Base-by-base conservation (phyloP, 30 jellyfish, hydroid and myxozoan species). In the Hydra vulgaris region DNA sequence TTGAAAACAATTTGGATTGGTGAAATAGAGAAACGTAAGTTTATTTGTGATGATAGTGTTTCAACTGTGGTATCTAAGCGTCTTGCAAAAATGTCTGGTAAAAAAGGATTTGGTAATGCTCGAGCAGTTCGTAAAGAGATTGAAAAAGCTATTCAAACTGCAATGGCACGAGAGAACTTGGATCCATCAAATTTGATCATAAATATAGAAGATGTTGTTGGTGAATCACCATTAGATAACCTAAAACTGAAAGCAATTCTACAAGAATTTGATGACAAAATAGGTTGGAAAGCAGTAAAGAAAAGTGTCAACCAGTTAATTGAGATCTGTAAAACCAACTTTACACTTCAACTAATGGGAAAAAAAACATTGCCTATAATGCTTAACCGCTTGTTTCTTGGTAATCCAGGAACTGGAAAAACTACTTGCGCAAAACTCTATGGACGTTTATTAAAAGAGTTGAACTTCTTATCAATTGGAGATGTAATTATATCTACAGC, bases 51-150 rank as follows among this genome's bases (percentile, higher is more conserved):
- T 21, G 82, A 74, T 17, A 74, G 25, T 17, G 82, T 68, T 17
- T 16, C 71, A 17, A 21, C 55, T 17, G 82, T 74, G 21, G 74
- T 74, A 16, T 21, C 82, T 15, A 74, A 74, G 25, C 20, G 82
- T 25, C 71, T 74, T 25, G 54, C 66, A 16, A 74, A 74, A 74
- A 16, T 24, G 24, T 27, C 82, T 0, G 82, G 82, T 21, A 25
- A 74, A 16, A 74, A 74, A 25, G 82, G 82, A 0, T 74, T 74
- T 24, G 82, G 82, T 12, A 74, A 74, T 74, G 82, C 82, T 5
- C 22, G 82, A 20, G 82, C 82, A 25, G 82, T 74, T 74, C 82
- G 82, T 25, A 74, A 74, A 40, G 82, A 74, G 15, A 74, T 74
- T 74, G 82, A 74, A 40, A 74, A 74, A 74, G 82, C 82, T 16